Percentiles rank a stretch among this genome's conserved stretches.
Conservation (phyloP, 2,113 vertebrate species). For the Perca fluviatilis region DNA sequence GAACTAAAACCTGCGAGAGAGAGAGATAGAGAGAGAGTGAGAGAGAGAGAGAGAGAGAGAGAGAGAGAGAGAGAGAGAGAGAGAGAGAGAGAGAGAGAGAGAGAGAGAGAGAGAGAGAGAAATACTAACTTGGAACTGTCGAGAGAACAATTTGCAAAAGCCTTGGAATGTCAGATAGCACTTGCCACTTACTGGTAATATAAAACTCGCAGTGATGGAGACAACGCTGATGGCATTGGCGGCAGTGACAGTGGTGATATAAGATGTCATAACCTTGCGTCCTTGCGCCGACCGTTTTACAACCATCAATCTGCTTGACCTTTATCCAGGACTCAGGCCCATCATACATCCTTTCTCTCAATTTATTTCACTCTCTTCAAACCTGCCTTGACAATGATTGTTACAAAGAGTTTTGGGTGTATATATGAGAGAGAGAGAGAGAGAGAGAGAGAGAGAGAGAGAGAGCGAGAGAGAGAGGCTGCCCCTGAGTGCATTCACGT, state of each 20-base stretch:
- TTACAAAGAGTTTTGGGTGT: slow-evolving; percentile 45
- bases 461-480: slow-evolving; percentile 29
- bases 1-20: slow-evolving; percentile 61
- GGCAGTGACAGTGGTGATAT: slow-evolving; percentile 63
- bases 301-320: slow-evolving; percentile 72
- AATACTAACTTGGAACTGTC: slow-evolving; percentile 52
- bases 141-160: slow-evolving; percentile 70
- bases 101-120: no score
- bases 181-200: slow-evolving; percentile 67
- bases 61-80: no score
- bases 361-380: slow-evolving; percentile 51
- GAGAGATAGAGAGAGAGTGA: slow-evolving; percentile 36
- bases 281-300: slow-evolving; percentile 56
- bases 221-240: slow-evolving; percentile 61
- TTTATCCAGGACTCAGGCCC: slow-evolving; percentile 58
- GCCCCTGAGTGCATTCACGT: slow-evolving; percentile 54
- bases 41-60: neutral
- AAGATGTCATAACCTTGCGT: slow-evolving; percentile 72
- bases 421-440: neutral
- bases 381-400: slow-evolving; percentile 61
- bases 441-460: slow-evolving; percentile 27
- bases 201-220: slow-evolving; percentile 63
- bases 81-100: no score
- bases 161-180: slow-evolving; percentile 71
- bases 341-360: slow-evolving; percentile 49